Evolutionary conservation across 1,140 invertebrate species (phyloP).

Genomic region (Cephus cinctus): DNA sequence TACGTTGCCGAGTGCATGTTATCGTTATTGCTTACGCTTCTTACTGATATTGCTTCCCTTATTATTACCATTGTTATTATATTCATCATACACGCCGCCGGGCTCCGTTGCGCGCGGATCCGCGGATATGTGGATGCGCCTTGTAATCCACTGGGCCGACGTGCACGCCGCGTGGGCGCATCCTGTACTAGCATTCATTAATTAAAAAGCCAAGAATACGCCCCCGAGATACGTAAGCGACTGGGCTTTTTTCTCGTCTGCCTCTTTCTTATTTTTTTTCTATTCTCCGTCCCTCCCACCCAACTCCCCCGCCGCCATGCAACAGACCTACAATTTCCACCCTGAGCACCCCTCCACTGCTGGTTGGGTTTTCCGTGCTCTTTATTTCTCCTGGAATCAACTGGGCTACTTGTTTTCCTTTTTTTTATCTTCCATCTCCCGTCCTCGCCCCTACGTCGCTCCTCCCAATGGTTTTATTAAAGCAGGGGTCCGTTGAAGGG

Average conservation of each 20-base stretch:
- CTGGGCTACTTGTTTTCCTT: too few relatives aligned
- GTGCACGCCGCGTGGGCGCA: constrained; percentile 28
- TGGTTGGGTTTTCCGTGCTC: too few relatives aligned
- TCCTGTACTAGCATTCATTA: too few relatives aligned
- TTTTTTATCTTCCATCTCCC: too few relatives aligned
- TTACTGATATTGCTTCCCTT: too few relatives aligned
- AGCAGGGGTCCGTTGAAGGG: too few relatives aligned
- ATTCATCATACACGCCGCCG: constrained; percentile 5
- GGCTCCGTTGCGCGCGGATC: constrained; percentile 11
- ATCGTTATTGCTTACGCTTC: too few relatives aligned
- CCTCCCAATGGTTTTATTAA: too few relatives aligned
- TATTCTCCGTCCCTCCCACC: constrained; percentile 19
- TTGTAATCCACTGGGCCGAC: constrained; percentile 27
- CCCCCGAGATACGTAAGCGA: constrained; percentile 9
- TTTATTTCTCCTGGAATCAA: constrained; percentile 8
- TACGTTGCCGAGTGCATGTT: neutral
- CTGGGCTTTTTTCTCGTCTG: neutral
- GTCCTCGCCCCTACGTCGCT: too few relatives aligned
- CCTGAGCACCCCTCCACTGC: too few relatives aligned
- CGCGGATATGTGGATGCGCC: constrained; percentile 19
- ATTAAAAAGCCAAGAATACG: constrained; percentile 40
- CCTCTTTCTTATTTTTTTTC: constrained; percentile 9
- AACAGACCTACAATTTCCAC: too few relatives aligned
- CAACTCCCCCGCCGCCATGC: too few relatives aligned
- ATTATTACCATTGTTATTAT: constrained; percentile 11